A percentile compares a stretch with the other conserved stretches of the same genome.
These are phyloP conservation scores for Albula goreensis DNA, from an alignment of 2,113 vertebrate species.

Conservation along the genomic window DNA sequence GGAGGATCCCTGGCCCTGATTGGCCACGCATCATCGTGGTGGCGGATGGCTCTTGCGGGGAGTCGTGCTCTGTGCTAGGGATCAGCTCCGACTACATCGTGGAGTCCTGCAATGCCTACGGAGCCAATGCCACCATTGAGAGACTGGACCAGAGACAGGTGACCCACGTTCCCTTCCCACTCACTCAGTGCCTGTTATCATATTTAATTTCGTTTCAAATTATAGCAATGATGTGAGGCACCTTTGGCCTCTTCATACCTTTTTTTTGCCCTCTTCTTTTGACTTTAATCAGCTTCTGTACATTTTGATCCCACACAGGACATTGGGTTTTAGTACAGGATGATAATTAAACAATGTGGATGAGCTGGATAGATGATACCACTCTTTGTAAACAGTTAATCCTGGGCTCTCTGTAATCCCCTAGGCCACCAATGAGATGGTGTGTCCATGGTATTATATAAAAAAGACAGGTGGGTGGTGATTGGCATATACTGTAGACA, in stretches of 20 bases:
- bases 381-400: conserved; percentile 1
- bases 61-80: conserved; percentile 71
- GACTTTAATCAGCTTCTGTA: not conserved
- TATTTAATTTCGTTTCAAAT: not conserved
- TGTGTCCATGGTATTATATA: not conserved
- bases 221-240: not conserved
- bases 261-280: not conserved
- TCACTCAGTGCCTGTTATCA: not conserved
- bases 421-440: not conserved
- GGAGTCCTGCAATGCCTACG: conserved; percentile 71
- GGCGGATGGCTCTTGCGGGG: conserved; percentile 68
- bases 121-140: conserved; percentile 68
- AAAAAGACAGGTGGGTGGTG: not conserved
- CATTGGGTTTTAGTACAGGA: not conserved
- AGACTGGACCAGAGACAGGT: conserved; percentile 73
- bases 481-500: not conserved
- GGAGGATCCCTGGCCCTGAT: conserved; percentile 56
- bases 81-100: conserved; percentile 70
- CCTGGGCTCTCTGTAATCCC: not conserved
- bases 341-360: not conserved
- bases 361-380: not conserved
- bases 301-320: not conserved
- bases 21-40: conserved; percentile 67
- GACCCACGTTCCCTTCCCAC: conserved; percentile 17
- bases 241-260: not conserved